phyloP scores from a whole-genome alignment of 1,140 invertebrate genomes.

The Vanessa tameamea region DNA sequence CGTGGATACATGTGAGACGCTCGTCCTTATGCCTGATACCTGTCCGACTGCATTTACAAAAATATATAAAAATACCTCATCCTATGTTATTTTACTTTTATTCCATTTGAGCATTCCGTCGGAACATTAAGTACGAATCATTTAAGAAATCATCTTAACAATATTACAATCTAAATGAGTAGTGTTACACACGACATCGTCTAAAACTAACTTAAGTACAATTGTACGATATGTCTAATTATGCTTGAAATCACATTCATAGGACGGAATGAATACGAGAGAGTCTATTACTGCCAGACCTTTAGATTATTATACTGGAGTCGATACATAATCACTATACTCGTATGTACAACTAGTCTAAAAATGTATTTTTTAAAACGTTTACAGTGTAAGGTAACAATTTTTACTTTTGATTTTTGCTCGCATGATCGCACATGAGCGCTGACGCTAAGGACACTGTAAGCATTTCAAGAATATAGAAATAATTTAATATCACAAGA shows the following conservation, averaged over 20 bases:
- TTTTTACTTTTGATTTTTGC: too few species aligned
- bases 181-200: too few species aligned
- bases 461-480: background rate
- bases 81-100: slow-evolving; percentile 14
- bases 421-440: too few species aligned
- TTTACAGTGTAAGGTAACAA: too few species aligned
- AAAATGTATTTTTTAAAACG: too few species aligned
- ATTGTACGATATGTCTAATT: background rate
- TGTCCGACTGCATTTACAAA: slow-evolving; percentile 28
- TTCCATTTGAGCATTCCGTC: slow-evolving; percentile 4
- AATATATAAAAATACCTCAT: slow-evolving; percentile 34
- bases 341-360: too few species aligned
- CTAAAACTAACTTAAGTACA: background rate
- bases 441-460: background rate
- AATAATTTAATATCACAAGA: slow-evolving; percentile 17
- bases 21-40: slow-evolving; percentile 29
- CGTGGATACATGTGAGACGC: slow-evolving; percentile 32
- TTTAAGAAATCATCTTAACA: background rate
- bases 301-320: too few species aligned
- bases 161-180: background rate
- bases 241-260: slow-evolving; percentile 21
- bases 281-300: too few species aligned
- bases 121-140: background rate
- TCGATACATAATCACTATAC: too few species aligned
- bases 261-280: slow-evolving; percentile 17